Evolutionary conservation across 1,140 invertebrate species (phyloP), one percentile per base, ranked within the genome.

Genomic region (Drosophila nigrodunni): DNA sequence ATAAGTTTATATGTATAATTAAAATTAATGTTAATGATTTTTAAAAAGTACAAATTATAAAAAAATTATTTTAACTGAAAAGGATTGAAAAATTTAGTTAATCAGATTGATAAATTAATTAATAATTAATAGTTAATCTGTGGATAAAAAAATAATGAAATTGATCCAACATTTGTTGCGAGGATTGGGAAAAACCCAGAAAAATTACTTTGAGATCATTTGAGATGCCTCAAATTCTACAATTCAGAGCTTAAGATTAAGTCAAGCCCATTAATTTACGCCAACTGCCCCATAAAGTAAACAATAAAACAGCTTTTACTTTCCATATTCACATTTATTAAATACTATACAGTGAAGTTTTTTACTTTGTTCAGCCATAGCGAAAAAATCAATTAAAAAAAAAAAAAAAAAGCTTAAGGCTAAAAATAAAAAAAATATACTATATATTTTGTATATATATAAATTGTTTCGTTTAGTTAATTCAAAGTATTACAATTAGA

Each of bases 311-410:
- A 18, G 4, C 7, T 21, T 34, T 13, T 11, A 37, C 0, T 76
- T 76, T 76, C 46, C 60, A 76, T 72, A 76, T 76, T 76, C 68
- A 72, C 68, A 76, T 76, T 76, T 72, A 76, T 76, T 76, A 72
- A 72, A 76, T 70, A 72, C 74, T 76, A 72, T 65, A 72, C 61
- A 72, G 68, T 76, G 35, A 76, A 76, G 60, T 47, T 54, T 43
- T 43, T 52, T 35, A 37, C 64, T 76, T 76, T 71, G 73, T 75
- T 75, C 68, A 75, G 73, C 73, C 73, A 72, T 76, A 64, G 68
- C 74, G 41, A 72, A 76, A 76, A 74, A 68, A 52, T 50, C 13
- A 69, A 74, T 65, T 71, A 65, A 76, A 76, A 64, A 74, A 74
- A 15, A 64, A 74, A 74, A 15, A 15, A 70, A 59, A 34, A 35